These are phyloP conservation scores for Resseliella maxima DNA, from an alignment of 2,888 invertebrate species.

Conservation along the genomic window DNA sequence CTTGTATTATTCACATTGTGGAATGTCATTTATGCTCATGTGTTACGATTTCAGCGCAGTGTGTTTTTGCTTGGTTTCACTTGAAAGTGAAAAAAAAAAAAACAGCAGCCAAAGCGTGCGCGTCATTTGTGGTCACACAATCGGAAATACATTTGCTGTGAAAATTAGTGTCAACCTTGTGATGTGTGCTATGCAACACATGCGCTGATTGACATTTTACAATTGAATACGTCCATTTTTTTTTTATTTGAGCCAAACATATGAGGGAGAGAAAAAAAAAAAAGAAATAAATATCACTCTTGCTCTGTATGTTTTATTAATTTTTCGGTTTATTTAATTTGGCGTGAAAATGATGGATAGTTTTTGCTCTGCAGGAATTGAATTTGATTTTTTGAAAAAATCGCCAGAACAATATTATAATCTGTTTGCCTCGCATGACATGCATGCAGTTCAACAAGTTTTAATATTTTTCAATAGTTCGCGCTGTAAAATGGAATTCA, in stretches of 20 bases:
- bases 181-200: not conserved
- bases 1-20: not conserved
- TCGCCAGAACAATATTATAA: too few species aligned
- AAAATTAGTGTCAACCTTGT: constrained; percentile 24
- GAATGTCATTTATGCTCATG: not conserved
- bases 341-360: not conserved
- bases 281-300: not conserved
- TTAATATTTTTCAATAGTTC: not conserved
- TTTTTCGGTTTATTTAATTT: constrained; percentile 23
- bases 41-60: not conserved
- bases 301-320: not conserved
- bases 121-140: not conserved
- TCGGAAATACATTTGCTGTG: not conserved
- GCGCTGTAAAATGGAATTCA: not conserved
- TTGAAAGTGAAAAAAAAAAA: too few species aligned
- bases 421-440: too few species aligned
- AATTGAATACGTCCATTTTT: not conserved
- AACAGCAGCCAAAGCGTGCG: too few species aligned
- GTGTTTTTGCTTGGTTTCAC: not conserved
- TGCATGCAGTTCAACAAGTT: constrained; percentile 12
- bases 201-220: not conserved
- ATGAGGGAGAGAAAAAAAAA: too few species aligned
- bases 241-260: too few species aligned
- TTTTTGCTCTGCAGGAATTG: not conserved
- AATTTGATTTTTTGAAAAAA: not conserved